Evolutionary conservation across 2,113 vertebrate species (phyloP).

Genomic region (Orycteropus afer): DNA sequence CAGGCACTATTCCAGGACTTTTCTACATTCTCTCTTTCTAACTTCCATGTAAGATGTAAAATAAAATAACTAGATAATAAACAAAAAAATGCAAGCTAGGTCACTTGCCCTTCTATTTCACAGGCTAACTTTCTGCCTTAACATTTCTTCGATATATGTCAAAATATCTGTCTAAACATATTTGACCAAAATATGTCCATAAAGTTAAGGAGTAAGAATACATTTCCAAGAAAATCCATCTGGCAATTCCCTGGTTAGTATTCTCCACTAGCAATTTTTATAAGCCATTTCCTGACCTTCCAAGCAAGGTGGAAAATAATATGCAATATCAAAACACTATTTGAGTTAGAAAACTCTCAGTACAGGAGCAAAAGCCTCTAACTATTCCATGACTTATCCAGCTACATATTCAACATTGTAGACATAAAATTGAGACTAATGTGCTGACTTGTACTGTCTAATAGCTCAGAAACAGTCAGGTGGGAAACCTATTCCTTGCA

Average conservation of each 20-base stretch:
- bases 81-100: not conserved
- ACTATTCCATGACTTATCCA: not conserved
- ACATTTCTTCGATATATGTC: not conserved
- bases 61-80: not conserved
- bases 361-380: not conserved
- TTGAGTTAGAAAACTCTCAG: slow-evolving; percentile 14
- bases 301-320: slow-evolving; percentile 17
- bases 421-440: not conserved
- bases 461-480: slow-evolving; percentile 14
- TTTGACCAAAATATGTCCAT: not conserved
- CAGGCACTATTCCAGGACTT: not conserved
- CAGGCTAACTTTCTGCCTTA: not conserved
- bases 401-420: not conserved
- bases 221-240: slow-evolving; percentile 49
- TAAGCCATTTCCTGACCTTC: slow-evolving; percentile 37
- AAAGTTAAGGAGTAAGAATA: slow-evolving; percentile 34
- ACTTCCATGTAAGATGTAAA: not conserved
- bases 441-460: not conserved
- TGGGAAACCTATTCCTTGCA: not conserved
- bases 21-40: not conserved
- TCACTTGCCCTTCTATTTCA: not conserved
- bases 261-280: slow-evolving; percentile 19
- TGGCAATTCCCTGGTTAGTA: not conserved
- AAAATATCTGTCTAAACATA: not conserved
- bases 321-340: not conserved